phyloP scores from a whole-genome alignment of 2,113 vertebrate species.

The Oxyruncus cristatus region DNA sequence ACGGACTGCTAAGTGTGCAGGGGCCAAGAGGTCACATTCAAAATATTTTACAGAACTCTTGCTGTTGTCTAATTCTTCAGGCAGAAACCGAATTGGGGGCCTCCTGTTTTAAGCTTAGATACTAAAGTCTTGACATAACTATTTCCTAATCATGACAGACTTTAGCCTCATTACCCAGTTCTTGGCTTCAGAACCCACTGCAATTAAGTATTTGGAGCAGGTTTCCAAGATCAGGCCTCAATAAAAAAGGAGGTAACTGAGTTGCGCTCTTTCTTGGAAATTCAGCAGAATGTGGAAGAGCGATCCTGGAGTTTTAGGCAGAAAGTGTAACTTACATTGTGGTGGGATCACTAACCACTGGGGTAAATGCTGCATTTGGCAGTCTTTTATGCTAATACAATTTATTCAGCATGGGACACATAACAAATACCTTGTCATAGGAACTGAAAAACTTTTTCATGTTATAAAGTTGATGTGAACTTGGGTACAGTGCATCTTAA shows the following conservation, averaged over 20 bases:
- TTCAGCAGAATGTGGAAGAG: not conserved
- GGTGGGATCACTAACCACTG: not conserved
- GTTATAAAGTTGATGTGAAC: not conserved
- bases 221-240: not conserved
- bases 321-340: accelerated
- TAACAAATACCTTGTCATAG: too few relatives aligned
- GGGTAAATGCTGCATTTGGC: not conserved
- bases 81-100: not conserved
- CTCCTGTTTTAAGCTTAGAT: not conserved
- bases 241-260: not conserved
- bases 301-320: accelerated
- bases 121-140: not conserved
- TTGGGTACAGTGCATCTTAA: not conserved
- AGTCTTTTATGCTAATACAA: too few relatives aligned
- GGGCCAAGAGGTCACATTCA: not conserved
- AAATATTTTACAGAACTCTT: not conserved
- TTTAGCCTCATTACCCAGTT: not conserved
- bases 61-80: not conserved
- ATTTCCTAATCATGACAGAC: not conserved
- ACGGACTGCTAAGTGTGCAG: not conserved
- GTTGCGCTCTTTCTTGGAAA: not conserved
- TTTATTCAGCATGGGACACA: accelerated
- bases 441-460: not conserved
- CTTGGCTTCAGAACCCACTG: not conserved
- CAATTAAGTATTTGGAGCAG: not conserved